phyloP scores from a whole-genome alignment of 2,797 vertebrate genomes.

The Selene dorsalis region DNA sequence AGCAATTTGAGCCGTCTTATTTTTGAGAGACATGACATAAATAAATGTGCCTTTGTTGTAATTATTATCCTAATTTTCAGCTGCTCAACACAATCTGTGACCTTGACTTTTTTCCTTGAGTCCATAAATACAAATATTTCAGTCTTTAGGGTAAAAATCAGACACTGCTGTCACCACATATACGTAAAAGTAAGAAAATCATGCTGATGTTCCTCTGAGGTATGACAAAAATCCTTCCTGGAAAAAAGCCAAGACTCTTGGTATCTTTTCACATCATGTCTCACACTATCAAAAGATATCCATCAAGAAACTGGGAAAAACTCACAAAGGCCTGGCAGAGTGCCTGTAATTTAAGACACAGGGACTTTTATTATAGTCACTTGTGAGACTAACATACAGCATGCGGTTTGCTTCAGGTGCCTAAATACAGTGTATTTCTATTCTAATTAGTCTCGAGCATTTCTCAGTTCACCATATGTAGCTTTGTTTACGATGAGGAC shows the following conservation, averaged over 20 bases:
- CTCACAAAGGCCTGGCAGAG: background rate
- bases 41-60: background rate
- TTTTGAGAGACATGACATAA: background rate
- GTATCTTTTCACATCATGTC: background rate
- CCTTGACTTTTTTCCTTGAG: too few relatives aligned
- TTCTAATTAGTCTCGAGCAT: background rate
- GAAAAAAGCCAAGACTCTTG: background rate
- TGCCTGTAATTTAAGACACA: background rate
- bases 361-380: background rate
- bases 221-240: background rate
- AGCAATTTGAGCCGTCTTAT: background rate
- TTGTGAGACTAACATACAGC: background rate
- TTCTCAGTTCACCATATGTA: background rate
- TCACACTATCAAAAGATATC: background rate
- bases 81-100: background rate
- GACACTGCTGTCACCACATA: background rate
- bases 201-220: background rate
- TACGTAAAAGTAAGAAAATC: constrained; percentile 2
- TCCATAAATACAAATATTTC: constrained; percentile 1
- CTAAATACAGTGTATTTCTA: background rate
- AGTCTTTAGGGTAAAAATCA: background rate
- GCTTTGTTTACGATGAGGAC: constrained; percentile 1
- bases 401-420: background rate
- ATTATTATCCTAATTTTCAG: background rate
- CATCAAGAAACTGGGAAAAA: constrained; percentile 1